These are phyloP conservation scores for Euphysa ruthae DNA, from an alignment of 30 jellyfish, hydroid and myxozoan species.

Conservation along the genomic window DNA sequence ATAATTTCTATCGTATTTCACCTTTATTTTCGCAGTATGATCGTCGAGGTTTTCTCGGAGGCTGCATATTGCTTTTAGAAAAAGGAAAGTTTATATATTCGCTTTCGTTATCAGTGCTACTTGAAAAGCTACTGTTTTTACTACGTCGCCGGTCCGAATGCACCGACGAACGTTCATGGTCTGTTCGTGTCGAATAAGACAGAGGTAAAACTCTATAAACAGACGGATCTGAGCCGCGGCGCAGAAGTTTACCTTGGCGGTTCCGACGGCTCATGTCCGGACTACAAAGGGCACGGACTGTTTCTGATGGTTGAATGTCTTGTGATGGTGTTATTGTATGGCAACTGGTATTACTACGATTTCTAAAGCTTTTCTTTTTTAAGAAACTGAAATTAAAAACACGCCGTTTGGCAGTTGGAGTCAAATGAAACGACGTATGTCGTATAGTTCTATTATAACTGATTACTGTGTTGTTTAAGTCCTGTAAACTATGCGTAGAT, in stretches of 20 bases:
- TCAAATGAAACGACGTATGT: background rate
- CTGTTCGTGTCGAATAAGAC: background rate
- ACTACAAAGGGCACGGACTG: constrained; percentile 30
- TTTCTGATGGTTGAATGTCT: constrained; percentile 6
- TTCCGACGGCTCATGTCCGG: constrained; percentile 25
- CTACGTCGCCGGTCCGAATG: background rate
- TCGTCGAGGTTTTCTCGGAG: constrained; percentile 76
- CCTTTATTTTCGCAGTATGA: no score
- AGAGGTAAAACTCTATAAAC: constrained; percentile 13
- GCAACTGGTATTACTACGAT: background rate
- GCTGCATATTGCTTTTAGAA: constrained; percentile 28
- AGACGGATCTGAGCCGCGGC: constrained; percentile 35
- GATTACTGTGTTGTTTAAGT: background rate
- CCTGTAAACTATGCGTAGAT: constrained; percentile 21
- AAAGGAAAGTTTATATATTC: constrained; percentile 62
- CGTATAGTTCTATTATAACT: background rate
- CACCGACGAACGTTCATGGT: background rate
- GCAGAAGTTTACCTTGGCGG: background rate
- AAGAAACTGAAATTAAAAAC: constrained; percentile 20
- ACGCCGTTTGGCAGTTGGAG: constrained; percentile 35
- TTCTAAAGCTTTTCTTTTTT: background rate
- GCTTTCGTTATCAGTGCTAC: constrained; percentile 22
- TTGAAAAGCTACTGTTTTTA: background rate
- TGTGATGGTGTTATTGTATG: background rate
- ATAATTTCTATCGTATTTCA: no score